Evolutionary conservation across 2,113 vertebrate species (phyloP), one percentile per base, ranked within the genome.

Genomic region (Chlamydotis undulata): DNA sequence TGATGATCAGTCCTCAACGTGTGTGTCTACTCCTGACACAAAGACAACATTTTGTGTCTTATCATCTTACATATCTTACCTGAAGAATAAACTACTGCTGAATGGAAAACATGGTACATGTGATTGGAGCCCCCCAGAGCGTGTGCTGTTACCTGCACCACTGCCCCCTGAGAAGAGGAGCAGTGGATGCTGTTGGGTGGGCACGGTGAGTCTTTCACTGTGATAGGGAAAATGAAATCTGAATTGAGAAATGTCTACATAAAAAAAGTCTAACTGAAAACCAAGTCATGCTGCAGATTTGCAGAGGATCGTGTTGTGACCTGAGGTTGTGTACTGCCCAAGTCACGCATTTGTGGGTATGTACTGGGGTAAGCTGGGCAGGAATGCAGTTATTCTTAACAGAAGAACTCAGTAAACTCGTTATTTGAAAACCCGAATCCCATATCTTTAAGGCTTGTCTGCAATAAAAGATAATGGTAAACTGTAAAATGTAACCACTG

Each of bases 1-100:
- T 2, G 1, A 47, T 19, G n/a, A 14, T 23, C 13, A 4, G 29
- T 52, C 31, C 43, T 57, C n/a, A 50, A 2, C 1, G 12, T 11
- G 3, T 12, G 2, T 37, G 33, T 25, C 68, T 86, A 7, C 55
- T 76, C 9, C 43, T 53, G 52, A 18, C 61, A 60, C 8, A 45
- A 37, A 37, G 14, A 52, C 14, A 39, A 9, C 7, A 11, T 13
- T 70, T 76, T 12, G 13, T 22, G 10, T 52, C 31, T 35, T 63
- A 45, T 23, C n/a, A 63, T 8, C 24, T 52, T 49, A 9, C 19
- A 9, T 59, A 14, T 19, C 24, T 67, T 49, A 47, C 25, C 19
- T 33, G 33, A 18, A 73, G 23, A 57, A 78, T 53, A 92, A 74
- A 82, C 17, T 43, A 13, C 37, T 65, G 25, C 31, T 67, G 77